Conservation (phyloP, 2,888 invertebrate genomes). For the Meandrusa payeni region DNA sequence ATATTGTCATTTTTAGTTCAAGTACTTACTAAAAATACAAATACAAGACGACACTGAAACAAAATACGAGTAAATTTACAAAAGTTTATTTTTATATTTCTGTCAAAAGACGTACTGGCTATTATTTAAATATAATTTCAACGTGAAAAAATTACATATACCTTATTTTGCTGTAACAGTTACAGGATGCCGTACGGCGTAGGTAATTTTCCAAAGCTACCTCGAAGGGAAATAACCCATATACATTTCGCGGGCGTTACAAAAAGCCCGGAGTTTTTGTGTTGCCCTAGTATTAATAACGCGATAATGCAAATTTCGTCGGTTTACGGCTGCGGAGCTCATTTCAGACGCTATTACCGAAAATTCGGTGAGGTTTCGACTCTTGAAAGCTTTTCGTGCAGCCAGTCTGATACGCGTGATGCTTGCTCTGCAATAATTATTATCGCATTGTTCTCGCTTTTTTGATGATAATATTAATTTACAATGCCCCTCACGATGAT, state of each 20-base stretch:
- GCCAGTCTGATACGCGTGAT: constrained; percentile 50
- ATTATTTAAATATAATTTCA: not conserved
- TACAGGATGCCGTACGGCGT: constrained; percentile 13
- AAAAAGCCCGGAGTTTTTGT: constrained; percentile 42
- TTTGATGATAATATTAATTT: not conserved
- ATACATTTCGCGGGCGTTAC: constrained; percentile 34
- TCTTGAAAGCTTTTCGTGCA: constrained; percentile 55
- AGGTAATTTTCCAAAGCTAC: constrained; percentile 33
- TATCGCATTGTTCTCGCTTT: not conserved
- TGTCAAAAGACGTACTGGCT: no score
- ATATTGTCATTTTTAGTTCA: no score
- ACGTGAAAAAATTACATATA: not conserved
- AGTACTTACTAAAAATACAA: no score
- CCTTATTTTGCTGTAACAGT: not conserved
- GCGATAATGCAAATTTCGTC: constrained; percentile 66
- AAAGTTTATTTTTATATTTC: no score
- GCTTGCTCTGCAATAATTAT: constrained; percentile 50
- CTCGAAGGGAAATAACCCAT: constrained; percentile 30
- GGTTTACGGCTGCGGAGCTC: constrained; percentile 47
- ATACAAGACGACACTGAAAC: no score
- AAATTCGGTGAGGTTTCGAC: constrained; percentile 58
- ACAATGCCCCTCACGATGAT: no score
- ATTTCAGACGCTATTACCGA: constrained; percentile 56
- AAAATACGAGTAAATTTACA: no score
- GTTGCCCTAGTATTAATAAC: constrained; percentile 56